Evolutionary conservation across 2,113 vertebrate genomes (phyloP).

Genomic region (Xiphophorus couchianus): DNA sequence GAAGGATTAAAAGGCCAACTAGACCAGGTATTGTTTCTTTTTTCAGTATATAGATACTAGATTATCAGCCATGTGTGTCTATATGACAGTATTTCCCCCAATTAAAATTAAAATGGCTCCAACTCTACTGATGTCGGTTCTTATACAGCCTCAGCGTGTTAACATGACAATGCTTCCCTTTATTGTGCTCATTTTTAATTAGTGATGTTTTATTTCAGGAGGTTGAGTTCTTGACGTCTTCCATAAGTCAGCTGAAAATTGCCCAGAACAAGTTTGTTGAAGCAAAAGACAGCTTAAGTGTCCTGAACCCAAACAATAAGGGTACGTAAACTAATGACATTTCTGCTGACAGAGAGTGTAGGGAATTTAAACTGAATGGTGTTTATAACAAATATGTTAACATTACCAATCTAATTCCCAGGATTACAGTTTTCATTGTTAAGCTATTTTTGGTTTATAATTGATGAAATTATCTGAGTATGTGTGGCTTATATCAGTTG

Average conservation of each 20-base stretch:
- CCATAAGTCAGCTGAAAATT: slow-evolving; percentile 92
- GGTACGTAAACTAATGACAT: slow-evolving; percentile 70
- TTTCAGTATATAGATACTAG: fast-evolving
- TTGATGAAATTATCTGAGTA: neutral
- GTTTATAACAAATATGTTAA: too few species aligned
- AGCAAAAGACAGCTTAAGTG: slow-evolving; percentile 90
- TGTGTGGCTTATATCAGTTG: neutral
- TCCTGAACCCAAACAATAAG: slow-evolving; percentile 87
- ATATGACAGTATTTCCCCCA: too few species aligned
- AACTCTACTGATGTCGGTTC: neutral
- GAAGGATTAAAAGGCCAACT: slow-evolving; percentile 90
- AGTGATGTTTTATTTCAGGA: slow-evolving; percentile 77
- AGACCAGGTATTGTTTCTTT: slow-evolving; percentile 81
- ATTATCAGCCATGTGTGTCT: neutral
- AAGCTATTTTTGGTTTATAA: neutral
- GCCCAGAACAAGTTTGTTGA: slow-evolving; percentile 94
- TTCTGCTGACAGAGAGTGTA: too few species aligned
- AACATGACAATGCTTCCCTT: neutral
- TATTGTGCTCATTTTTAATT: neutral
- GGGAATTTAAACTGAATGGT: too few species aligned
- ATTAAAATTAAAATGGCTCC: too few species aligned
- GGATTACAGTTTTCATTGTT: neutral
- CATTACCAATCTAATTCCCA: neutral
- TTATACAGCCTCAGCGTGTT: neutral
- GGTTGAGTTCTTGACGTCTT: slow-evolving; percentile 92